phyloP scores from a whole-genome alignment of 2,797 vertebrate species.

The Rhincodon typus region DNA sequence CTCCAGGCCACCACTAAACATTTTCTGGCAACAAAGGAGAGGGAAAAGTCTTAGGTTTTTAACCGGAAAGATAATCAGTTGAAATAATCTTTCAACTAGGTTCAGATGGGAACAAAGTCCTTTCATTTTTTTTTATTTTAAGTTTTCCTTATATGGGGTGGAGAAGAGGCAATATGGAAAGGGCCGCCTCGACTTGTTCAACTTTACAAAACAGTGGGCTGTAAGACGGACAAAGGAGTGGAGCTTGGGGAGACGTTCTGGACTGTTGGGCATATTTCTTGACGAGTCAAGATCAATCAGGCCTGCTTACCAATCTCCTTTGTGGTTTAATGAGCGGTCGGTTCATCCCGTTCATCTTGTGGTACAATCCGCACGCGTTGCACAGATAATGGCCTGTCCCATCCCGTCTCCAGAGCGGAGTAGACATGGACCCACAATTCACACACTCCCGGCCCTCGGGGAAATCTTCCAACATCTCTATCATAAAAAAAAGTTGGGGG shows the following conservation, averaged over 20 bases:
- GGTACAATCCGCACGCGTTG: slow-evolving; percentile 96
- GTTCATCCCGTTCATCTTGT: slow-evolving; percentile 98
- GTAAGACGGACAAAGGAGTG: neutral
- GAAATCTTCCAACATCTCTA: slow-evolving; percentile 68
- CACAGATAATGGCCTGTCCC: slow-evolving; percentile 95
- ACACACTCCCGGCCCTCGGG: slow-evolving; percentile 88
- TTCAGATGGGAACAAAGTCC: neutral
- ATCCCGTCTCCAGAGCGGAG: slow-evolving; percentile 89
- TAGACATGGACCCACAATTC: slow-evolving; percentile 95
- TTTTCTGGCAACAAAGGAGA: neutral
- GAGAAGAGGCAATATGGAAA: neutral
- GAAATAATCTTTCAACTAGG: neutral
- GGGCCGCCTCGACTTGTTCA: neutral
- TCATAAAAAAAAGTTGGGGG: neutral
- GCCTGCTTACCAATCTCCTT: slow-evolving; percentile 80
- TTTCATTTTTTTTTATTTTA: neutral
- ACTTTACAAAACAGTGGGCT: neutral
- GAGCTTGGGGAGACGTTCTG: neutral
- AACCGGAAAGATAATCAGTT: neutral
- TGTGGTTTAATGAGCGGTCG: slow-evolving; percentile 87
- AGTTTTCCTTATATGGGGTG: neutral
- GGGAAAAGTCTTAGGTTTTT: neutral
- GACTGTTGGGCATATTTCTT: neutral
- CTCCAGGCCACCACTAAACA: neutral
- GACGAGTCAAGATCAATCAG: neutral